Percentiles rank a stretch among this genome's conserved stretches.
Evolutionary conservation across 1,140 invertebrate species (phyloP).

Genomic region (Calliopsis andreniformis): DNA sequence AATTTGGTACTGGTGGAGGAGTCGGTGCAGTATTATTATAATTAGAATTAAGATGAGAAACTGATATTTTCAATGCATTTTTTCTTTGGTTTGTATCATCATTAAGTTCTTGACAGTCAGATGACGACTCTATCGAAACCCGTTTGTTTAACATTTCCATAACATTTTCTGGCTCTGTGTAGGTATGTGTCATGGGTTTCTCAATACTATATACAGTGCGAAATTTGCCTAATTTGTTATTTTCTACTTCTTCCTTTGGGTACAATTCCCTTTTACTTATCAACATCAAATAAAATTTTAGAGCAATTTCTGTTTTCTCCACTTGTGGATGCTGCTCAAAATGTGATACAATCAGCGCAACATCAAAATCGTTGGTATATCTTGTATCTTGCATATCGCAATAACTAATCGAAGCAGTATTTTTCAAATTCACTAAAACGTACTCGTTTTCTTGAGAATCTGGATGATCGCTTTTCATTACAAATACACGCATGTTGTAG

Average conservation of each 20-base stretch:
- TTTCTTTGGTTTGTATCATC: constrained; percentile 11
- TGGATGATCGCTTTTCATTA: constrained; percentile 83
- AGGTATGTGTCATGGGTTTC: constrained; percentile 68
- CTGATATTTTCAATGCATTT: neutral
- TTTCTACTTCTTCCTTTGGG: constrained; percentile 86
- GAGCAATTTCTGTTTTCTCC: constrained; percentile 81
- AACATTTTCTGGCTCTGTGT: constrained; percentile 66
- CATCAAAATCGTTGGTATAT: constrained; percentile 87
- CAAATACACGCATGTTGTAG: constrained; percentile 87
- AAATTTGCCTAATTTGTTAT: constrained; percentile 85
- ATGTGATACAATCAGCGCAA: constrained; percentile 86
- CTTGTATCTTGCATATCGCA: constrained; percentile 84
- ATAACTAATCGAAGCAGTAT: constrained; percentile 83
- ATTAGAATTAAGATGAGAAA: neutral
- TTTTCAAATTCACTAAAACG: constrained; percentile 84
- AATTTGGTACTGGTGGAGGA: constrained; percentile 77
- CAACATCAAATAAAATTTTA: constrained; percentile 89
- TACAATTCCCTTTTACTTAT: constrained; percentile 87
- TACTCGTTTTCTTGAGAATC: constrained; percentile 82
- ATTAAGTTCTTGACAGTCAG: neutral
- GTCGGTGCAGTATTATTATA: constrained; percentile 69
- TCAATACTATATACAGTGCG: constrained; percentile 83
- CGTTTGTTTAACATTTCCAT: neutral
- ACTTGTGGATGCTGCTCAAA: constrained; percentile 78
- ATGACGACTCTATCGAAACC: neutral